Conservation (phyloP, 2,797 vertebrate genomes). For the Mus spretus region DNA sequence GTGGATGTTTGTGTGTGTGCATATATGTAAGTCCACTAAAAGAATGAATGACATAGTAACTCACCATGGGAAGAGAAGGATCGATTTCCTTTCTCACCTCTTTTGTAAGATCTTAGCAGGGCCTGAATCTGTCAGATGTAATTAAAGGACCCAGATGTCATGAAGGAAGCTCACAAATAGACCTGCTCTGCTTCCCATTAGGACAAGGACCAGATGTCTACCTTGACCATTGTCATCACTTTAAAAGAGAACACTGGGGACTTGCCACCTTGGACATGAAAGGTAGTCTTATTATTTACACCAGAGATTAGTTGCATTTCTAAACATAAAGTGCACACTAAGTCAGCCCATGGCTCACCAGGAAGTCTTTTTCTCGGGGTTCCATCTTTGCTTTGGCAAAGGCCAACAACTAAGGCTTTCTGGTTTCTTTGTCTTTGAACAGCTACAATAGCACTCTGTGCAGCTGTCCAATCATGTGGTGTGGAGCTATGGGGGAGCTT, state of each 20-base stretch:
- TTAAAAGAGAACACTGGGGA: slow-evolving; percentile 65
- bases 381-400: slow-evolving; percentile 61
- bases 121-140: slow-evolving; percentile 92
- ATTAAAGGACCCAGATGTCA: slow-evolving; percentile 88
- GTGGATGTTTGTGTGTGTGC: not conserved
- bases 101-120: slow-evolving; percentile 90
- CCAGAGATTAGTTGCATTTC: slow-evolving; percentile 60
- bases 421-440: slow-evolving; percentile 76
- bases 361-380: not conserved
- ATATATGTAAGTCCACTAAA: slow-evolving; percentile 81
- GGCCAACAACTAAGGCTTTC: slow-evolving; percentile 55
- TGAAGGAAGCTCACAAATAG: slow-evolving; percentile 87
- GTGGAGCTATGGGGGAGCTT: slow-evolving; percentile 71
- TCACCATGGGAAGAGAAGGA: slow-evolving; percentile 88
- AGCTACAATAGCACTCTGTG: slow-evolving; percentile 44
- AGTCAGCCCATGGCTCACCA: slow-evolving; percentile 39
- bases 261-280: slow-evolving; percentile 68
- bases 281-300: slow-evolving; percentile 53
- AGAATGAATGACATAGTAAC: slow-evolving; percentile 86
- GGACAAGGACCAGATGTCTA: slow-evolving; percentile 81
- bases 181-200: slow-evolving; percentile 83
- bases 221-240: slow-evolving; percentile 68
- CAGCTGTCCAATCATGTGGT: slow-evolving; percentile 70
- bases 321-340: slow-evolving; percentile 56
- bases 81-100: slow-evolving; percentile 89